These are phyloP conservation scores for Nerophis lumbriciformis DNA, from an alignment of 2,113 vertebrate genomes.

Conservation along the genomic window DNA sequence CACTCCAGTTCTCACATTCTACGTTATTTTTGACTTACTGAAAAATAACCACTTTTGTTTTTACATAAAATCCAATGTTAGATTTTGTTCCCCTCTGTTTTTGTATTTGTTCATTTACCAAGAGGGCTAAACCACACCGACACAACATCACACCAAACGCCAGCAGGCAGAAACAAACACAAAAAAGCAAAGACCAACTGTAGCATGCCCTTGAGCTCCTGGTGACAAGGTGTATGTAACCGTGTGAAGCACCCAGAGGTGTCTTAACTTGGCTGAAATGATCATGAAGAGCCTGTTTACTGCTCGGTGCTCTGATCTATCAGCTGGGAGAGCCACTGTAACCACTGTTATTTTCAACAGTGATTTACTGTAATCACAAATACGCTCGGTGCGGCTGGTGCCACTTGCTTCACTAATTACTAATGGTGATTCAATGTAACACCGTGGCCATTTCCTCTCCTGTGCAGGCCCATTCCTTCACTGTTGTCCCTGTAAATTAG, in stretches of 20 bases:
- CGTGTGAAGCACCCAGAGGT: conserved; percentile 33
- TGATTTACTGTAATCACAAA: conserved; percentile 39
- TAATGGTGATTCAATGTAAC: conserved; percentile 63
- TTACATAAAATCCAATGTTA: conserved; percentile 65
- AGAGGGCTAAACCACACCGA: conserved; percentile 62
- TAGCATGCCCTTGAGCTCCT: conserved; percentile 51
- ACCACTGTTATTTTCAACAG: conserved; percentile 30
- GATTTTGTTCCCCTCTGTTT: conserved; percentile 17
- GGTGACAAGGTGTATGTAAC: conserved; percentile 48
- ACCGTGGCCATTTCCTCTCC: conserved; percentile 48
- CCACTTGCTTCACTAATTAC: conserved; percentile 57
- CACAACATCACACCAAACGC: conserved; percentile 62
- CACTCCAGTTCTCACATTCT: conserved; percentile 1
- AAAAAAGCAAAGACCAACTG: conserved; percentile 58
- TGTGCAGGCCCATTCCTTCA: conserved; percentile 40
- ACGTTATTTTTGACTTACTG: conserved; percentile 63
- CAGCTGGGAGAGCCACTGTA: conserved; percentile 33
- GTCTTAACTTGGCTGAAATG: conserved; percentile 43
- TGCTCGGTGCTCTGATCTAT: conserved; percentile 33
- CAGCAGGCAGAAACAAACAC: conserved; percentile 63
- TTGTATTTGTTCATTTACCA: neutral
- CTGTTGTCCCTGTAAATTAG: conserved; percentile 71
- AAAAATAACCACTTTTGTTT: conserved; percentile 54
- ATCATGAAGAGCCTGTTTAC: conserved; percentile 35
- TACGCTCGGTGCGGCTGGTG: conserved; percentile 28